Evolutionary conservation across 2,797 vertebrate genomes (phyloP).

Genomic region (Eremophila alpestris): DNA sequence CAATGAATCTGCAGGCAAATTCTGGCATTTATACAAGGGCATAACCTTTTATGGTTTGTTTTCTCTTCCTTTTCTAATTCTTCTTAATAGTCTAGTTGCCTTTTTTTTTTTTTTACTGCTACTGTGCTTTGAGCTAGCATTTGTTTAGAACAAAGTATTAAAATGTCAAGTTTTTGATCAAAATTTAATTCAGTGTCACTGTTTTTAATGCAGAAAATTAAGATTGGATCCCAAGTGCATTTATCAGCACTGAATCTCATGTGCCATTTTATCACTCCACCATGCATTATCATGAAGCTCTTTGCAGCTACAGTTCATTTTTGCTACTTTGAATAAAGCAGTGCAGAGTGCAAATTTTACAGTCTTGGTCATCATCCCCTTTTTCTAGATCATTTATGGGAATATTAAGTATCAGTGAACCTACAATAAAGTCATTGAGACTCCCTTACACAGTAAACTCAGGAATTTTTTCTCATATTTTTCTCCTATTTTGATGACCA

Average conservation of each 20-base stretch:
- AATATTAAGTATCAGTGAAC: background rate
- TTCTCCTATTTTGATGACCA: background rate
- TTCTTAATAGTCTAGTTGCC: background rate
- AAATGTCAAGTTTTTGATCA: background rate
- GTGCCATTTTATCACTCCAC: background rate
- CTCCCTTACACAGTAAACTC: background rate
- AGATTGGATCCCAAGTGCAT: background rate
- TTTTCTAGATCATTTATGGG: background rate
- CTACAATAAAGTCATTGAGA: background rate
- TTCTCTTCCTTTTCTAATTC: background rate
- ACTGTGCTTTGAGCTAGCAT: background rate
- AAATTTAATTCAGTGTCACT: background rate
- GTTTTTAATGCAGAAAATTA: background rate
- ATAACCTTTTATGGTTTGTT: background rate
- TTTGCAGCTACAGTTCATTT: background rate
- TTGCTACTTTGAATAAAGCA: background rate
- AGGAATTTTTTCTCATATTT: background rate
- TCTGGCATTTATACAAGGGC: background rate
- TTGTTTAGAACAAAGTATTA: background rate
- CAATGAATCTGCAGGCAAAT: background rate
- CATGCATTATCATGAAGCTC: background rate
- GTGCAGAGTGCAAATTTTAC: background rate
- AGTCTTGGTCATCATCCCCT: background rate
- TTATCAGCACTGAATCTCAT: background rate
- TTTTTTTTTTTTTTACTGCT: background rate